Evolutionary conservation across 2,797 vertebrate genomes (phyloP), one percentile per base, ranked within the genome.

Genomic region (Synanceia verrucosa): DNA sequence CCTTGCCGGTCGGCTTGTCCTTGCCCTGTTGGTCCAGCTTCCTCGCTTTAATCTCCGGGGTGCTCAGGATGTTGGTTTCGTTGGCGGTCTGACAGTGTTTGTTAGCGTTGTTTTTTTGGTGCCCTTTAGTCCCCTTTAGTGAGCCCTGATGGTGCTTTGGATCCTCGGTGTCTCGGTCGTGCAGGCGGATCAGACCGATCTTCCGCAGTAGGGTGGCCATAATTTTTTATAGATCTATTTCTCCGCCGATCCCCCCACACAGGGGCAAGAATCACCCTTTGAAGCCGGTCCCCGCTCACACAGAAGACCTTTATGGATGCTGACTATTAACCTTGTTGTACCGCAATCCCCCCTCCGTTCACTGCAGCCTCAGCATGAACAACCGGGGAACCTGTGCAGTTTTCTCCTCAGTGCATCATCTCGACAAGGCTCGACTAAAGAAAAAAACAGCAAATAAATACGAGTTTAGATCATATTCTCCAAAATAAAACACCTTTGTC

Each of bases 141-240:
- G 97, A 96, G 86, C 96, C 96, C 86, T 97, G 96, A 53, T 96
- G 97, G 88, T 98, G 97, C 92, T 99, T 99, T 71, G 97, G 97
- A 90, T 98, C 97, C 92, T 98, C 97, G 14, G 97, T 99, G 93
- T 99, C 97, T 83, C 97, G 94, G 92, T 97, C 97, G 94, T 98
- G 97, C 90, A 99, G 96, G 73, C 97, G 97, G 90, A 99, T 98
- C 78, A 99, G 95, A 91, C 97, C 97, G 91, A 99, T 99, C 90
- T 99, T 98, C 85, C 97, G 96, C 90, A 98, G 96, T 92, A 98
- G 93, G 83, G 97, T 99, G 90, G 97, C 97, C 97, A 99, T 99
- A 90, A 87, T 93, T 86, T 88, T 51, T 82, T 55, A 75, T 34
- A 44, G 66, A 80, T 81, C 83, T 81, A 33, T 76, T 63, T 82